Percentiles rank a stretch among this genome's conserved stretches.
Conservation (phyloP, 2,113 vertebrate genomes). For the Steatornis caripensis region DNA sequence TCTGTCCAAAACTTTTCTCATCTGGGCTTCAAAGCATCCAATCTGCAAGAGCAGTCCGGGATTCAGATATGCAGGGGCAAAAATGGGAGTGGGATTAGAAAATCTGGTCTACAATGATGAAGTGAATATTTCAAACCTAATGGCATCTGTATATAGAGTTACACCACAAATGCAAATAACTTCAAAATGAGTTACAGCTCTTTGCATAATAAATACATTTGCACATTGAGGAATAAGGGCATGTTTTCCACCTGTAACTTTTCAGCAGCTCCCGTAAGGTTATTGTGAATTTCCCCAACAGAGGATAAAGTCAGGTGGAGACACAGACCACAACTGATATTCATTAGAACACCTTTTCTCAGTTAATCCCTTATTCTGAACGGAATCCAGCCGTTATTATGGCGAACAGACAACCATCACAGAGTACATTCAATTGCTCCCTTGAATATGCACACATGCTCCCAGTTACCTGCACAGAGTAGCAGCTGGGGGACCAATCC, state of each 20-base stretch:
- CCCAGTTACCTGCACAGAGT: not conserved
- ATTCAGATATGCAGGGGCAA: not conserved
- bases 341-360: not conserved
- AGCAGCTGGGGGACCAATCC: fast-evolving
- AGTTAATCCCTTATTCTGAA: not conserved
- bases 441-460: not conserved
- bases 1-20: not conserved
- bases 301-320: not conserved
- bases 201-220: not conserved
- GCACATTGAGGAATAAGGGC: not conserved
- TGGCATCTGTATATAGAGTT: not conserved
- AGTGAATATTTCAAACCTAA: not conserved
- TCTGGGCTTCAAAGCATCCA: not conserved
- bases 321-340: not conserved
- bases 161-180: not conserved
- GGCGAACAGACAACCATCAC: not conserved
- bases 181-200: not conserved
- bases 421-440: not conserved
- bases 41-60: not conserved
- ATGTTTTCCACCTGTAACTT: not conserved
- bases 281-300: not conserved
- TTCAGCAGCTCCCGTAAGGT: not conserved
- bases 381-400: not conserved
- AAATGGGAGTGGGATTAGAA: not conserved
- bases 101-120: not conserved